Percentiles rank a stretch among this genome's conserved stretches.
phyloP scores from a whole-genome alignment of 2,797 vertebrate species.

The Cossypha caffra region DNA sequence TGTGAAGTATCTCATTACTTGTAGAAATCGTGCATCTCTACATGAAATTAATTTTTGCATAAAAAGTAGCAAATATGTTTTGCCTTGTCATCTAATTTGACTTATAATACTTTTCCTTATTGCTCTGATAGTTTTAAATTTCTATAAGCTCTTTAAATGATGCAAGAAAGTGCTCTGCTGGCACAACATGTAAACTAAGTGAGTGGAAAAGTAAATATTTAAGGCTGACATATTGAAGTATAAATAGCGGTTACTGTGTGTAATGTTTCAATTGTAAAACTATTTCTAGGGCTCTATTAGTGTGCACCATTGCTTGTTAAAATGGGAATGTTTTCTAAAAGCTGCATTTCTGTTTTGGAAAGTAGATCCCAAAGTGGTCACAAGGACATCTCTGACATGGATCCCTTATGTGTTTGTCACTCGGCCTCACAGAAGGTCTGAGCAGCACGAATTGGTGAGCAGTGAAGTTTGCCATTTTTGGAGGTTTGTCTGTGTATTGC shows the following conservation, averaged over 20 bases:
- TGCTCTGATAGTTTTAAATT: neutral
- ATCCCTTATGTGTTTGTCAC: neutral
- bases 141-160: slow-evolving; percentile 24
- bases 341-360: neutral
- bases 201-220: slow-evolving; percentile 59
- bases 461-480: rapidly evolving
- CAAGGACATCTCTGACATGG: rapidly evolving
- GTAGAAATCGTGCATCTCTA: neutral
- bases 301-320: neutral
- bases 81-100: neutral
- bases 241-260: slow-evolving; percentile 41
- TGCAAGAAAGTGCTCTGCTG: slow-evolving; percentile 17
- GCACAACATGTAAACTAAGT: neutral
- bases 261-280: slow-evolving; percentile 35
- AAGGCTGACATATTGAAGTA: slow-evolving; percentile 42
- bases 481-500: neutral
- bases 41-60: neutral
- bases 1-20: neutral
- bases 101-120: neutral
- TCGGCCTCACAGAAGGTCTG: neutral
- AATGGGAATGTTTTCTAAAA: neutral
- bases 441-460: neutral
- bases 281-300: neutral
- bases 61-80: neutral
- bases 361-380: neutral